Conservation (phyloP, 1,140 invertebrate species). For the Drosophila burlai region DNA sequence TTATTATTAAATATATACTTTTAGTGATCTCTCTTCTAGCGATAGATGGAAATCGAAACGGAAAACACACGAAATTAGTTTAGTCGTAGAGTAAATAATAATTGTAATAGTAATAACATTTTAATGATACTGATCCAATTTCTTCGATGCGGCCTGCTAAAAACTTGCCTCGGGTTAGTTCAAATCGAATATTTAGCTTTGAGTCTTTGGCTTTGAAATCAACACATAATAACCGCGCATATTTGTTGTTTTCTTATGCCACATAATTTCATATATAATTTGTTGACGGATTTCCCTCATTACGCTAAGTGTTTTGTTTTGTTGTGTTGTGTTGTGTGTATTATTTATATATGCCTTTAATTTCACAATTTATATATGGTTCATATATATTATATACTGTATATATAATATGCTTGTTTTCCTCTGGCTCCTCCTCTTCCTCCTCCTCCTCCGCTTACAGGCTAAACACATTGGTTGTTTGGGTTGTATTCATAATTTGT, state of each 20-base stretch:
- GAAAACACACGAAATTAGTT: constrained; percentile 57
- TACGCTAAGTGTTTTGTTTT: constrained; percentile 40
- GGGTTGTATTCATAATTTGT: constrained; percentile 68
- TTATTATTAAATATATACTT: constrained; percentile 35
- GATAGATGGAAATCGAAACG: constrained; percentile 45
- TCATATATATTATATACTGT: constrained; percentile 41
- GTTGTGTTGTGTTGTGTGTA: constrained; percentile 31
- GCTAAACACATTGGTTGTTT: constrained; percentile 68
- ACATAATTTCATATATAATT: constrained; percentile 36
- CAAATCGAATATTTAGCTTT: constrained; percentile 58
- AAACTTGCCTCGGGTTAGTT: constrained; percentile 42
- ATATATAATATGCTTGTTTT: constrained; percentile 57
- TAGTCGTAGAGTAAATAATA: constrained; percentile 38
- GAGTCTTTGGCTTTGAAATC: constrained; percentile 83
- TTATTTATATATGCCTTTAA: constrained; percentile 39
- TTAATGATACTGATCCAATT: constrained; percentile 50
- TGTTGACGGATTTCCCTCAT: constrained; percentile 34
- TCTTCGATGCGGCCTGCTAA: constrained; percentile 52
- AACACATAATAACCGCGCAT: constrained; percentile 62
- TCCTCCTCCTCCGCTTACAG: constrained; percentile 55
- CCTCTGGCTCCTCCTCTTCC: constrained; percentile 27
- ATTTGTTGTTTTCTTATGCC: constrained; percentile 33
- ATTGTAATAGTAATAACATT: constrained; percentile 41
- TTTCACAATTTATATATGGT: constrained; percentile 57
- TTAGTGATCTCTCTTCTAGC: constrained; percentile 29